These are phyloP conservation scores for Patiria miniata DNA, from an alignment of 35 echinoderm and acorn worm species.

Conservation along the genomic window DNA sequence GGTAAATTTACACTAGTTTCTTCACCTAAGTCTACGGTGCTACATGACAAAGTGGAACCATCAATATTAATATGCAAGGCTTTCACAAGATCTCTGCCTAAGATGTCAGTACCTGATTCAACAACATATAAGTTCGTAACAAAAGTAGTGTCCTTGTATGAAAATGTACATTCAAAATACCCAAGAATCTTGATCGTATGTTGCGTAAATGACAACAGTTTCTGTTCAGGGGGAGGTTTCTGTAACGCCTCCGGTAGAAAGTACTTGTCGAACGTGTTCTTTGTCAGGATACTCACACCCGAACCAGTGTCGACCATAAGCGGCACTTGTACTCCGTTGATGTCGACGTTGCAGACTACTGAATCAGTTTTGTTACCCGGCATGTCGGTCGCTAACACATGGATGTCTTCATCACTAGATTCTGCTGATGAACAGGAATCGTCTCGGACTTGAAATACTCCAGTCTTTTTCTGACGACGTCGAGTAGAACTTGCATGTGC, in stretches of 20 bases:
- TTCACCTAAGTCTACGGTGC: neutral
- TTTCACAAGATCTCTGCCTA: constrained; percentile 60
- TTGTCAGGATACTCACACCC: constrained; percentile 36
- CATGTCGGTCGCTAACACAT: neutral
- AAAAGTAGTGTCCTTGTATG: neutral
- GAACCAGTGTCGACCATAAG: constrained; percentile 49
- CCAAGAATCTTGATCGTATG: constrained; percentile 32
- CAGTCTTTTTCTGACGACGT: neutral
- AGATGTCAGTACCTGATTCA: constrained; percentile 13
- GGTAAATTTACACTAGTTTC: neutral
- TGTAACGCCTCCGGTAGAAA: constrained; percentile 35
- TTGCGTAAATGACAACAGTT: constrained; percentile 14
- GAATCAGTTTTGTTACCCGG: neutral
- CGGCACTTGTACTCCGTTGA: neutral
- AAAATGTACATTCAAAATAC: constrained; percentile 27
- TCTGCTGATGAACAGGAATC: neutral
- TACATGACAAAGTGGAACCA: neutral
- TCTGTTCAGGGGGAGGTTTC: neutral
- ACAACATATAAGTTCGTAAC: constrained; percentile 12
- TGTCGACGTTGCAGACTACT: neutral
- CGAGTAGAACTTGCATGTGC: neutral
- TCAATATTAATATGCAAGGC: neutral
- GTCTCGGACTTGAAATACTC: neutral
- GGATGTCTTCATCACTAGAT: neutral
- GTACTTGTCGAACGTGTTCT: constrained; percentile 36